Percentiles rank a stretch among this genome's conserved stretches.
Conservation (phyloP, 2,113 vertebrate species). For the Lucifuga dentata region DNA sequence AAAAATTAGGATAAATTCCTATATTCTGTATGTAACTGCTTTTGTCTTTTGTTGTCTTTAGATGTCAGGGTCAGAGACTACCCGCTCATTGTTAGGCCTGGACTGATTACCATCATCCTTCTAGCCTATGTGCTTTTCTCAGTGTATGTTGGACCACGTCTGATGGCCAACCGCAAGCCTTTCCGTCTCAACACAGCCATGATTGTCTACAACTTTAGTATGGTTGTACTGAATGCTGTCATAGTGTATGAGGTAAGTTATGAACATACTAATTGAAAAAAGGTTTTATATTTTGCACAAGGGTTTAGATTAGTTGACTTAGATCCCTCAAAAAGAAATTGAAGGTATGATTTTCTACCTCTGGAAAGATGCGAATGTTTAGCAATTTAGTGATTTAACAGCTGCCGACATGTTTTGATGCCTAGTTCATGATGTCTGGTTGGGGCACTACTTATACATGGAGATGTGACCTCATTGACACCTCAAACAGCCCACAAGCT, state of each 20-base stretch:
- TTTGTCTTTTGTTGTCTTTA: slow-evolving; percentile 62
- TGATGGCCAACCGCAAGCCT: slow-evolving; percentile 96
- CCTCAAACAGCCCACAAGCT: slow-evolving; percentile 85
- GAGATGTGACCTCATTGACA: slow-evolving; percentile 92
- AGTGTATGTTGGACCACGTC: slow-evolving; percentile 88
- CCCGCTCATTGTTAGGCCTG: slow-evolving; percentile 90
- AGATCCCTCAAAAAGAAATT: background rate
- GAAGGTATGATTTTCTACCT: too few species aligned
- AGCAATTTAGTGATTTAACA: background rate
- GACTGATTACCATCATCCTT: slow-evolving; percentile 88
- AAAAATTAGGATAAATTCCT: too few species aligned
- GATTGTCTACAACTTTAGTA: slow-evolving; percentile 93
- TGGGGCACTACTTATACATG: slow-evolving; percentile 94
- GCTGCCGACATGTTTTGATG: slow-evolving; percentile 15
- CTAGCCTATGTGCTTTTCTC: slow-evolving; percentile 88
- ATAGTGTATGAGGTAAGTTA: slow-evolving; percentile 95
- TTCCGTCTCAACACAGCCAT: slow-evolving; percentile 89
- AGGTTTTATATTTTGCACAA: too few species aligned
- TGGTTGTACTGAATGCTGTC: slow-evolving; percentile 91
- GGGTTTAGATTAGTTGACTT: too few species aligned
- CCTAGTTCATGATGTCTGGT: slow-evolving; percentile 94
- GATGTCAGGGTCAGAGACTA: slow-evolving; percentile 90
- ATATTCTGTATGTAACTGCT: too few species aligned
- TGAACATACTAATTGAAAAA: too few species aligned
- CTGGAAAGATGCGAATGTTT: too few species aligned